Percentiles rank a stretch among this genome's conserved stretches.
phyloP scores from a whole-genome alignment of 2,888 invertebrate species.

The Eupithecia vulgata region DNA sequence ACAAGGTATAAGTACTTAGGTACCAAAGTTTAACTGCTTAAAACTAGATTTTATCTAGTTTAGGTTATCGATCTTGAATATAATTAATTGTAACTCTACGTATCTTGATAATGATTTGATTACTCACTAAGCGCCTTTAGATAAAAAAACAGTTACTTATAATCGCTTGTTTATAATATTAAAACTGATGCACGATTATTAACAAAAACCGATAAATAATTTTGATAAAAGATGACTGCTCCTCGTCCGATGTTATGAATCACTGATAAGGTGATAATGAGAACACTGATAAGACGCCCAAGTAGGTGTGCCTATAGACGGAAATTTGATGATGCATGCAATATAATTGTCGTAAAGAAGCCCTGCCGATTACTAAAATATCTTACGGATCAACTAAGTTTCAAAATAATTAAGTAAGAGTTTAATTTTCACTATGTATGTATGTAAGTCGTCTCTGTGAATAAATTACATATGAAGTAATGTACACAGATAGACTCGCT shows the following conservation, averaged over 20 bases:
- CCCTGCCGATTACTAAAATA: background rate
- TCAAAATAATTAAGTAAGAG: background rate
- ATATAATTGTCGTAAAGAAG: background rate
- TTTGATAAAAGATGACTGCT: background rate
- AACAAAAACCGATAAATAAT: background rate
- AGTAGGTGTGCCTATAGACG: background rate
- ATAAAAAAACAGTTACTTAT: background rate
- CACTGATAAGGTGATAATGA: constrained; percentile 8
- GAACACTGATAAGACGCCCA: background rate
- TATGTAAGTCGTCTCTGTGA: background rate
- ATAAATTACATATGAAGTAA: background rate
- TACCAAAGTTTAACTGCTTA: background rate
- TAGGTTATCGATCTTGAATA: background rate
- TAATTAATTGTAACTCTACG: background rate
- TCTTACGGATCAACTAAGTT: background rate
- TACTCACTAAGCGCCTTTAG: background rate
- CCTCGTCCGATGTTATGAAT: background rate
- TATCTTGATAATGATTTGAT: background rate
- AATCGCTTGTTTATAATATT: background rate
- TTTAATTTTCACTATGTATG: background rate
- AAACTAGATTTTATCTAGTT: background rate
- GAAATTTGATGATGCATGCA: background rate
- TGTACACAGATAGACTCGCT: too few relatives aligned
- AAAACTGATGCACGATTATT: background rate
- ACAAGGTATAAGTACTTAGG: background rate